A percentile compares a stretch with the other conserved stretches of the same genome.
Evolutionary conservation across 2,113 vertebrate species (phyloP).

Genomic region (Chloropsis hardwickii): DNA sequence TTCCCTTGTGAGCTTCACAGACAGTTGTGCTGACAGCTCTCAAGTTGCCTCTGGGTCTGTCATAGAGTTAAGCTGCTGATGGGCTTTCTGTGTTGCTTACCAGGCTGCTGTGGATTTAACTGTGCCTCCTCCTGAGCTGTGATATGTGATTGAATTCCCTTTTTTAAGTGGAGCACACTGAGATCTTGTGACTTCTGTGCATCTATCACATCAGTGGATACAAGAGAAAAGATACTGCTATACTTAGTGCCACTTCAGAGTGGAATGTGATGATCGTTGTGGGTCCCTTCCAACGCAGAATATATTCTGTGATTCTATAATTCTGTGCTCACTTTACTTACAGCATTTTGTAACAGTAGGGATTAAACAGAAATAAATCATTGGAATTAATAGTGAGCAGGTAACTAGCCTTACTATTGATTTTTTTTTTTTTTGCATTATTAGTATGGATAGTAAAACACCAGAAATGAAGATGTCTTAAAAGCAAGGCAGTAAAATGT

Average conservation of each 20-base stretch:
- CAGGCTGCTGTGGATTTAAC: conserved; percentile 10
- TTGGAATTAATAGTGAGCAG: not conserved
- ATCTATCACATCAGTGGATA: not conserved
- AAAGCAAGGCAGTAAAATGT: not conserved
- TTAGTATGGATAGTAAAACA: not conserved
- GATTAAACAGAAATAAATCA: not conserved
- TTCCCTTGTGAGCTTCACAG: conserved; percentile 43
- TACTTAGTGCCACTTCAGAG: not conserved
- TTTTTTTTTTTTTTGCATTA: not conserved
- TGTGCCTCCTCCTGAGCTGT: not conserved
- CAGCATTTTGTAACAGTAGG: not conserved
- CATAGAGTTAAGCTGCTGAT: conserved; percentile 36
- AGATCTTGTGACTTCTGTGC: not conserved
- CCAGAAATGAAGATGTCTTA: not conserved
- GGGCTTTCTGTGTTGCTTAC: conserved; percentile 28
- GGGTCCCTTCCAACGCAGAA: not conserved
- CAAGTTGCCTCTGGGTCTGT: conserved; percentile 53
- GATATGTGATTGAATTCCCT: conserved; percentile 17
- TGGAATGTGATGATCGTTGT: not conserved
- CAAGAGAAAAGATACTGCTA: not conserved
- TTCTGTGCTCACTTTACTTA: not conserved
- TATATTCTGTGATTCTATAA: not conserved
- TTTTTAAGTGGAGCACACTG: not conserved
- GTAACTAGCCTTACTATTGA: too few species aligned
- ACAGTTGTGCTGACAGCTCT: conserved; percentile 24